Evolutionary conservation across 2,888 invertebrate species (phyloP), one percentile per base, ranked within the genome.

Genomic region (Dicranocentrus wangi): DNA sequence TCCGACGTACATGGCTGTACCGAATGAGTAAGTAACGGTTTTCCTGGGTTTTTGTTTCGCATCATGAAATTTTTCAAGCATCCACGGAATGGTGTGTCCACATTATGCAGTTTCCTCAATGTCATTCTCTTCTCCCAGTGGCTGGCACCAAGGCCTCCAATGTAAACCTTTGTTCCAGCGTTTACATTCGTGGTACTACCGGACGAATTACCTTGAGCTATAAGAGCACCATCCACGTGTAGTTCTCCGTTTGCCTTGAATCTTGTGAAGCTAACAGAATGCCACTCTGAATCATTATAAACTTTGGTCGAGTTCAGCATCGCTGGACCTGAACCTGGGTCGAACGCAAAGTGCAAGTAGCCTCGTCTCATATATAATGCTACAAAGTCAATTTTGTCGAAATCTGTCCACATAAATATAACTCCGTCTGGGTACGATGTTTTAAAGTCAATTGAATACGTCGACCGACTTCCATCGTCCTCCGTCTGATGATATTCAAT

Each of bases 341-440:
- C 93, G 88, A 93, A 94, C 1, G 91, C 89, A 1, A 90, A 89
- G 28, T 87, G 86, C 63, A 91, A 89, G 0, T 91, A 90, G 43
- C 95, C 96, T 65, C 93, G 91, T 83, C 91, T 91, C 88, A 98
- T 89, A 87, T 93, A 94, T 10, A 96, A 89, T 0, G 94, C 93
- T 0, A 95, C 92, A 87, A 93, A 93, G 87, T 95, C 93, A 0
- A 88, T 88, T 21, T 93, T 92, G 1, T 91, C 89, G 13, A 89
- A 89, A 75, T 93, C 92, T 0, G 92, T 91, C 89, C 25, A 89
- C 88, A 89, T 96, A 90, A 97, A 97, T 77, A 99, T 90, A 3
- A 99, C 90, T 0, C 98, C 99, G 85, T 96, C 93, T 5, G 93
- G 92, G 0, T 94, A 93, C 79, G 92, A 93, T 0, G 98, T 97